phyloP scores from a whole-genome alignment of 1,140 invertebrate genomes.

The Euura saliciscinereae region DNA sequence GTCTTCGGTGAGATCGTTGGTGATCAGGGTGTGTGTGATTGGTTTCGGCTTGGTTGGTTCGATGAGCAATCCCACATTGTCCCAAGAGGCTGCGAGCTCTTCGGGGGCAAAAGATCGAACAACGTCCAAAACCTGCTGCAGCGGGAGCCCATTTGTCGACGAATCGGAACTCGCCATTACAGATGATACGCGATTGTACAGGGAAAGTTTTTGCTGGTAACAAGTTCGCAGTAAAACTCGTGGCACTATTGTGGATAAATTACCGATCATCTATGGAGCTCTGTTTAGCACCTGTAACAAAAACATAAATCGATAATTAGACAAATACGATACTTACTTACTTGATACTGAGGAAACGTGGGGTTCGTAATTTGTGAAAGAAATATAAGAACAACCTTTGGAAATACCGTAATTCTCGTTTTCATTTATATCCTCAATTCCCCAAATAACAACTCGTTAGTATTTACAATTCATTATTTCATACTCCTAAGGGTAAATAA shows the following conservation, averaged over 20 bases:
- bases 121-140: constrained; percentile 66
- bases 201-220: background rate
- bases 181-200: background rate
- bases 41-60: constrained; percentile 72
- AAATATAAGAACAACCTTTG: too few species aligned
- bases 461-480: too few species aligned
- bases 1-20: constrained; percentile 91
- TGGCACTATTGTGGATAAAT: constrained; percentile 1
- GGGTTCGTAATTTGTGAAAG: background rate
- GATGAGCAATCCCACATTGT: constrained; percentile 93
- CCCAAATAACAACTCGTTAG: too few species aligned
- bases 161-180: constrained; percentile 29
- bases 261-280: background rate
- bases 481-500: too few species aligned
- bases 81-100: constrained; percentile 84
- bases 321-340: background rate
- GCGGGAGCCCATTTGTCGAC: constrained; percentile 53
- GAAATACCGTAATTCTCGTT: too few species aligned
- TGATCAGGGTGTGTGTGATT: constrained; percentile 79
- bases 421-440: too few species aligned
- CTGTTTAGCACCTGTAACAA: background rate
- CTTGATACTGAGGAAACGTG: background rate
- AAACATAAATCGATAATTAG: background rate
- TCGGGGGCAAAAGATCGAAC: constrained; percentile 76
- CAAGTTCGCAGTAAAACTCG: background rate